phyloP scores from a whole-genome alignment of 2,888 invertebrate species.

The Scaeva pyrastri region DNA sequence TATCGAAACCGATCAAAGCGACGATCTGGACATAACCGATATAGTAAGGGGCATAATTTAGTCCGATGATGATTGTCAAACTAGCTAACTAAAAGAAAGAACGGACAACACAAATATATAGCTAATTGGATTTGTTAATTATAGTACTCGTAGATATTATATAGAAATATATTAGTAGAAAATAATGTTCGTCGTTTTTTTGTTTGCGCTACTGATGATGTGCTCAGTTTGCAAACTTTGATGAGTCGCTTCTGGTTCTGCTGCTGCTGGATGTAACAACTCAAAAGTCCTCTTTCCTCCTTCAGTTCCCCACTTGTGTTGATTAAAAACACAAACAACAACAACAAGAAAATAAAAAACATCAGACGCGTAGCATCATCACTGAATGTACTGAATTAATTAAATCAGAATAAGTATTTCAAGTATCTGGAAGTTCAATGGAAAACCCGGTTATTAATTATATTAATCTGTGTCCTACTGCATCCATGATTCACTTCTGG shows the following conservation, averaged over 20 bases:
- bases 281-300: slow-evolving; percentile 27
- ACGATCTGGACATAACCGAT: not conserved
- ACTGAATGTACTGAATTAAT: slow-evolving; percentile 73
- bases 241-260: slow-evolving; percentile 39
- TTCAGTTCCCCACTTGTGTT: not conserved
- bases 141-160: slow-evolving; percentile 60
- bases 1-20: not conserved
- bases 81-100: slow-evolving; percentile 59
- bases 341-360: slow-evolving; percentile 15
- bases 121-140: slow-evolving; percentile 83
- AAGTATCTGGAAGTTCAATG: slow-evolving; percentile 76
- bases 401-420: slow-evolving; percentile 76
- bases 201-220: not conserved
- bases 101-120: slow-evolving; percentile 82
- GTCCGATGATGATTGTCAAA: slow-evolving; percentile 34
- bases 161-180: slow-evolving; percentile 40
- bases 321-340: not conserved
- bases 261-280: too few species aligned
- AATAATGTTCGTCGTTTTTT: slow-evolving; percentile 21
- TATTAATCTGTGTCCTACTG: slow-evolving; percentile 68
- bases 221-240: slow-evolving; percentile 34
- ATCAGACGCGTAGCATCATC: slow-evolving; percentile 37
- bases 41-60: slow-evolving; percentile 1
- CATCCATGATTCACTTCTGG: slow-evolving; percentile 33
- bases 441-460: slow-evolving; percentile 76